Evolutionary conservation across 1,140 invertebrate genomes (phyloP).

Genomic region (Diorhabda sublineata): DNA sequence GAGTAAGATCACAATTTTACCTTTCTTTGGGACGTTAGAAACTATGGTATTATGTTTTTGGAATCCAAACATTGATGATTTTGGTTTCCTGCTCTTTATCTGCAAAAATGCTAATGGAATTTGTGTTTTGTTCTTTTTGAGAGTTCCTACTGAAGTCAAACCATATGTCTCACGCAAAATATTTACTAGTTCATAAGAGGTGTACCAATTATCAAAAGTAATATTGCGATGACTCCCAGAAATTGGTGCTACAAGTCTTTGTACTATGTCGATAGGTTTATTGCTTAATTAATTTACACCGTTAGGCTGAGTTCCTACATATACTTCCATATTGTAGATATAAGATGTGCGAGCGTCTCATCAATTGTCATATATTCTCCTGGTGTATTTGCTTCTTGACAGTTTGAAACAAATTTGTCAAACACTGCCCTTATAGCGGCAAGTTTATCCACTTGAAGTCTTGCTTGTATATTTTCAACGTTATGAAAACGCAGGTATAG

Average conservation of each 20-base stretch:
- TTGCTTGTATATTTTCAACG: conserved; percentile 13
- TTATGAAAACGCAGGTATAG: conserved; percentile 12
- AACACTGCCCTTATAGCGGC: conserved; percentile 14
- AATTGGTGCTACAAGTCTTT: no score
- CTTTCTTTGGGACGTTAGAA: neutral
- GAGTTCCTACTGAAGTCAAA: no score
- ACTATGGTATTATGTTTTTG: conserved; percentile 6
- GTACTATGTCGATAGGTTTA: no score
- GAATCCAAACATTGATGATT: conserved; percentile 7
- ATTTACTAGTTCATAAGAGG: no score
- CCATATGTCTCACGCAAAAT: no score
- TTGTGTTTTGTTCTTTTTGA: conserved; percentile 5
- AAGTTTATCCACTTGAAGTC: conserved; percentile 7
- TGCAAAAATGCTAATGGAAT: conserved; percentile 5
- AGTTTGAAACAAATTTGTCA: conserved; percentile 13
- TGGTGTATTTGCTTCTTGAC: conserved; percentile 10
- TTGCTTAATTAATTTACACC: neutral
- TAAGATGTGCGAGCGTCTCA: conserved; percentile 11
- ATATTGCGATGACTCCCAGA: no score
- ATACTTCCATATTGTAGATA: conserved; percentile 10
- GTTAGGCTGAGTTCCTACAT: neutral
- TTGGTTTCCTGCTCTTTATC: neutral
- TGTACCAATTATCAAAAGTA: no score
- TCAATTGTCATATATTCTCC: conserved; percentile 14
- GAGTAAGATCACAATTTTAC: no score